Evolutionary conservation across 92 coral and sea anemone genomes (phyloP).

Genomic region (Zoanthus sociatus): DNA sequence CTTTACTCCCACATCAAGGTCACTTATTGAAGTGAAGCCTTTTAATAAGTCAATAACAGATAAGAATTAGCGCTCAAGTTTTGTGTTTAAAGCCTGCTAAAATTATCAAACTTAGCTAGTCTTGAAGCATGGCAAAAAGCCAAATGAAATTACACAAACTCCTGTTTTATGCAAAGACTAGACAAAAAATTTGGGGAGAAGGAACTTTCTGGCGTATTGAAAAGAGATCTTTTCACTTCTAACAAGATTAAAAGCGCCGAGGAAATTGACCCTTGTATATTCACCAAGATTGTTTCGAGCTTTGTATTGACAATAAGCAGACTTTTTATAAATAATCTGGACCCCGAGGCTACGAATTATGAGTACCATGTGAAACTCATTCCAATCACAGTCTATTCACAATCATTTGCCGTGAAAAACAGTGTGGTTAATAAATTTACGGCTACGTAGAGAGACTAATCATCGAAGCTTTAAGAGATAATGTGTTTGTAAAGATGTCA

Average conservation of each 20-base stretch:
- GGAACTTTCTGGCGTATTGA: background rate
- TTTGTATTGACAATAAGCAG: constrained; percentile 19
- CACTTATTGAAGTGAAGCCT: background rate
- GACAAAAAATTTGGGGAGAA: background rate
- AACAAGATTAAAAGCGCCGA: constrained; percentile 35
- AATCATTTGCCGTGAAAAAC: constrained; percentile 40
- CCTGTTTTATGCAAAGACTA: background rate
- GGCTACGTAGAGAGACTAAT: constrained; percentile 40
- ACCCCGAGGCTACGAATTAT: constrained; percentile 13
- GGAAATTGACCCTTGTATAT: constrained; percentile 31
- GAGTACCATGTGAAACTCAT: constrained; percentile 53
- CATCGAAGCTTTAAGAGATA: constrained; percentile 45
- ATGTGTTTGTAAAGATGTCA: constrained; percentile 73
- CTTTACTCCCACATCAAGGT: constrained; percentile 3
- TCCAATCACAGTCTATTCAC: constrained; percentile 54
- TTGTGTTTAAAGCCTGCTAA: constrained; percentile 5
- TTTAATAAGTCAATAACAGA: constrained; percentile 37
- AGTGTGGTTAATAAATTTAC: constrained; percentile 55
- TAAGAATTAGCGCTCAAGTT: background rate
- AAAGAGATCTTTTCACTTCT: constrained; percentile 26
- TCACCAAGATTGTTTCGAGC: constrained; percentile 26
- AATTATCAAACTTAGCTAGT: background rate
- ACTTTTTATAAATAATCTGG: background rate
- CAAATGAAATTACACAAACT: background rate
- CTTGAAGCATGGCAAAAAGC: background rate